phyloP scores from a whole-genome alignment of 2,113 vertebrate genomes.

The Anoura caudifer region DNA sequence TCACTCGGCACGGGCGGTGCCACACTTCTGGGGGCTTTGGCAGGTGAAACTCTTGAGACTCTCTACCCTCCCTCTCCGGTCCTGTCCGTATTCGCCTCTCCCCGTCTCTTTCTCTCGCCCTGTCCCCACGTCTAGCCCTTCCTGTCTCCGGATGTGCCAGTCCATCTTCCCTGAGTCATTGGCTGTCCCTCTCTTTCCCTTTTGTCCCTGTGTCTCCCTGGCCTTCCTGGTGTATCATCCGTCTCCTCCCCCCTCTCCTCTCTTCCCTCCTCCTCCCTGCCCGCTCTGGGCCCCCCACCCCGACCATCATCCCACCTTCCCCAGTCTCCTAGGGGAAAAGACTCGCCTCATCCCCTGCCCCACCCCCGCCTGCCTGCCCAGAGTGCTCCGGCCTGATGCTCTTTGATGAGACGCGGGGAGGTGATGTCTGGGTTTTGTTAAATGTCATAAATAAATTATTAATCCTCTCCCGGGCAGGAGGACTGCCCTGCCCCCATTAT shows the following conservation, averaged over 20 bases:
- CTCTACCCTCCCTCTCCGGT: neutral
- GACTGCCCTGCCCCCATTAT: neutral
- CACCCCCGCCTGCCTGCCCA: rapidly evolving
- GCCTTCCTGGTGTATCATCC: neutral
- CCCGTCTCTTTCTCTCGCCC: neutral
- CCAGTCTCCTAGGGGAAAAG: neutral
- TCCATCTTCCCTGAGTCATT: neutral
- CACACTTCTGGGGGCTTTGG: neutral
- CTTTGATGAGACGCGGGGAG: conserved; percentile 61
- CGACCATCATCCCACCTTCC: neutral
- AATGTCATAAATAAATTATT: conserved; percentile 71
- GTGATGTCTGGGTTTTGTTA: conserved; percentile 66
- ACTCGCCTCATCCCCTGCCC: rapidly evolving
- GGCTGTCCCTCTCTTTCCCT: neutral
- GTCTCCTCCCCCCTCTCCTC: neutral
- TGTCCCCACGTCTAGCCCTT: neutral
- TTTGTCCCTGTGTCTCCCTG: neutral
- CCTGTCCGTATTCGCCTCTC: neutral
- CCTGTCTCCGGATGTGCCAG: neutral
- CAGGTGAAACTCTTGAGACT: neutral
- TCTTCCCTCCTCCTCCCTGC: neutral
- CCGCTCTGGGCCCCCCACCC: neutral
- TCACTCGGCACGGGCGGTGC: neutral
- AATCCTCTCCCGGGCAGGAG: neutral
- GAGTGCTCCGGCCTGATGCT: neutral